phyloP scores from a whole-genome alignment of 2,113 vertebrate genomes.

The Chaetodon auriga region DNA sequence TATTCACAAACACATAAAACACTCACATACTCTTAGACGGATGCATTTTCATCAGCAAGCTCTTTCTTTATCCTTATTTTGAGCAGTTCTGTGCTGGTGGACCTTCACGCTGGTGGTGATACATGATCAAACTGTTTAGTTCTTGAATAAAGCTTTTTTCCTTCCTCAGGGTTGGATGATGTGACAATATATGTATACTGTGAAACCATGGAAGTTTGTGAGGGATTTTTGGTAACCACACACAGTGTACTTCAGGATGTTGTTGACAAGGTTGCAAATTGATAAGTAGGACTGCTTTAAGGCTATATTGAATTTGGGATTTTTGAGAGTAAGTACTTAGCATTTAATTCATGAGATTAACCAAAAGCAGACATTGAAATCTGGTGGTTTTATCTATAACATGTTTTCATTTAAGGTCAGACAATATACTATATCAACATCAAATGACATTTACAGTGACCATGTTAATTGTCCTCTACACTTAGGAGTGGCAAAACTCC shows the following conservation, averaged over 20 bases:
- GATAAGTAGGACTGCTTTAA: too few relatives aligned
- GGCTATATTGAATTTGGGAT: not conserved
- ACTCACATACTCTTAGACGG: constrained; percentile 19
- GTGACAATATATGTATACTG: not conserved
- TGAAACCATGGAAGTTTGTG: not conserved
- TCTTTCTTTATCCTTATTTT: constrained; percentile 9
- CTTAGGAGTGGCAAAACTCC: constrained; percentile 99
- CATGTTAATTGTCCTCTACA: constrained; percentile 58
- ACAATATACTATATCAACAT: not conserved
- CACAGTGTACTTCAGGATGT: too few relatives aligned
- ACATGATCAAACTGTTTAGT: not conserved
- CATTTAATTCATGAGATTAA: not conserved
- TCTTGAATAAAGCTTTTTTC: not conserved
- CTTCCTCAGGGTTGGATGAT: not conserved
- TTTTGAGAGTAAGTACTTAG: not conserved
- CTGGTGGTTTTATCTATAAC: not conserved
- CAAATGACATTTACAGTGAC: not conserved
- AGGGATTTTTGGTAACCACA: not conserved
- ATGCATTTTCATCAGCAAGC: constrained; percentile 20
- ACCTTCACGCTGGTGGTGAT: not conserved
- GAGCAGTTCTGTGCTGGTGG: not conserved
- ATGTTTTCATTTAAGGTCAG: not conserved
- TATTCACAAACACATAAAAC: constrained; percentile 47
- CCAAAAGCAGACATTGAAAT: not conserved
- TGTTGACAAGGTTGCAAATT: too few relatives aligned